Conservation (phyloP, 2,888 invertebrate genomes). For the Frankliniella intonsa region DNA sequence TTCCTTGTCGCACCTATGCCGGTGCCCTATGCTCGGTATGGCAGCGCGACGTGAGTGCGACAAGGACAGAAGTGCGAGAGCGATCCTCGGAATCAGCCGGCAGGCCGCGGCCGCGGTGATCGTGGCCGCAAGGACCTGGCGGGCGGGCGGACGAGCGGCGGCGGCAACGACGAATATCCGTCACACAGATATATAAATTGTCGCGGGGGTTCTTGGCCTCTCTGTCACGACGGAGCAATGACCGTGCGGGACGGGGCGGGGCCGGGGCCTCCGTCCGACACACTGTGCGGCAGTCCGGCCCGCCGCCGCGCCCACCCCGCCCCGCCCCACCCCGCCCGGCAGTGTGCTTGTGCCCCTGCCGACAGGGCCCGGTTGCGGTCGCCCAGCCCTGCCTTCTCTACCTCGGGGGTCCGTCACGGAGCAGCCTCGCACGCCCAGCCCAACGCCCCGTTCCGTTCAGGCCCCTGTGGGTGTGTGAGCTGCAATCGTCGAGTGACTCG, state of each 20-base stretch:
- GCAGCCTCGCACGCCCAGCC: too few relatives aligned
- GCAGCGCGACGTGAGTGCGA: not conserved
- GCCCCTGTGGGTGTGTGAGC: too few relatives aligned
- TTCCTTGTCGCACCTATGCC: not conserved
- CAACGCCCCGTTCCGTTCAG: too few relatives aligned
- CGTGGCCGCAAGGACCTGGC: not conserved
- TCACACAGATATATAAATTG: conserved; percentile 20
- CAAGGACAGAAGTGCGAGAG: not conserved
- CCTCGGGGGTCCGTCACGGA: not conserved
- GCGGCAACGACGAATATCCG: not conserved
- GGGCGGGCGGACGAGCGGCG: not conserved
- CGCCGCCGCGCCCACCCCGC: not conserved
- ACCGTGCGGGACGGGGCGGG: not conserved
- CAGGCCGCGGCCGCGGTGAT: too few relatives aligned
- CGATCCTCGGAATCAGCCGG: too few relatives aligned
- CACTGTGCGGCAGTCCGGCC: not conserved
- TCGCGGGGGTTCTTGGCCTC: not conserved
- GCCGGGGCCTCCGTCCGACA: not conserved
- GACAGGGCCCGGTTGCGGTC: not conserved
- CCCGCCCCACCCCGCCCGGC: too few relatives aligned
- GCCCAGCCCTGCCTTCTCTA: not conserved
- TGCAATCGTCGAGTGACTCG: too few relatives aligned
- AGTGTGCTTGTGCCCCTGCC: too few relatives aligned
- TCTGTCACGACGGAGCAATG: conserved; percentile 4
- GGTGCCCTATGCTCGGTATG: not conserved